These are phyloP conservation scores for Glaucopsyche alexis DNA, from an alignment of 2,888 invertebrate genomes.

Conservation along the genomic window DNA sequence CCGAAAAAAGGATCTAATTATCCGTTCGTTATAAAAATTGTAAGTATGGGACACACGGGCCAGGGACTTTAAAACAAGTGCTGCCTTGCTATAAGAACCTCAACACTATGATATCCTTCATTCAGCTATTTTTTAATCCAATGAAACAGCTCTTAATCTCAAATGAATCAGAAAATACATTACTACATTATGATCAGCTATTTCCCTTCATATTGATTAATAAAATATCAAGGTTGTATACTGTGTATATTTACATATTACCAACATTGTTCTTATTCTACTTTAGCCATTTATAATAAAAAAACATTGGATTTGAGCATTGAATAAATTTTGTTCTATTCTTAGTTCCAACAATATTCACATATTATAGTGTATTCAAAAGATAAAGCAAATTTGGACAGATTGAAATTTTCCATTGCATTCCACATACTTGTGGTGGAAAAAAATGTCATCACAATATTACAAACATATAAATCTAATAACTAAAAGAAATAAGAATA, in stretches of 20 bases:
- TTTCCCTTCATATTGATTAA: background rate
- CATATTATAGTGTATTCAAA: too few species aligned
- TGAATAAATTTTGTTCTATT: too few species aligned
- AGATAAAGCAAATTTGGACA: too few species aligned
- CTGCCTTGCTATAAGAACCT: background rate
- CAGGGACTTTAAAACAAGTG: background rate
- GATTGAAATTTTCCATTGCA: too few species aligned
- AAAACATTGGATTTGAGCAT: too few species aligned
- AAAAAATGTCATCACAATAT: too few species aligned
- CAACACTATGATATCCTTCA: background rate
- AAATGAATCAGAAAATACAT: background rate
- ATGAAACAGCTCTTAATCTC: background rate
- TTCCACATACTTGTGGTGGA: too few species aligned
- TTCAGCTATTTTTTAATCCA: background rate
- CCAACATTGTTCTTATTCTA: background rate
- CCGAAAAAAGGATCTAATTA: conserved; percentile 76
- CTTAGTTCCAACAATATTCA: too few species aligned
- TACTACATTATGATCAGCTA: background rate
- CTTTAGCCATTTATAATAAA: too few species aligned
- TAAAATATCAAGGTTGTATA: background rate
- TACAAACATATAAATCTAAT: too few species aligned
- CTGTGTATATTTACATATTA: background rate
- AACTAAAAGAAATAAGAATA: too few species aligned
- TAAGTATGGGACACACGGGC: conserved; percentile 64
- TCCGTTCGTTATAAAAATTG: conserved; percentile 89